Base-by-base conservation (phyloP, 2,113 vertebrate species). In the Perca flavescens region DNA sequence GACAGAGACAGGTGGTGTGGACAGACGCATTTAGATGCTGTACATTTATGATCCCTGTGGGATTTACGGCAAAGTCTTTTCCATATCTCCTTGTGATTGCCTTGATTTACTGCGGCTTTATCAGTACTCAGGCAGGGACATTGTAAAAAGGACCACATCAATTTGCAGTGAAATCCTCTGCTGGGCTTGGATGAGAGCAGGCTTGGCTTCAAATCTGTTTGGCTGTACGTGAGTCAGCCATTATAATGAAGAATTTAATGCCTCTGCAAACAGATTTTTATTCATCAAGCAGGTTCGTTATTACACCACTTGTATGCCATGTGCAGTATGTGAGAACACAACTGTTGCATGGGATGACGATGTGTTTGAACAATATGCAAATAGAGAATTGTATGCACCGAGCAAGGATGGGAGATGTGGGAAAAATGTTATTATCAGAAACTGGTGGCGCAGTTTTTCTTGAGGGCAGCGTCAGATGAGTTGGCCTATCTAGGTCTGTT, bases 21-120 rank as follows among this genome's bases (percentile, higher is more conserved):
- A 86, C 81, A 62, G 77, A 87, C 43, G 56, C 80, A 77, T 89
- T 89, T 78, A 86, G 74, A 90, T 72, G 87, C 86, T 68, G 70
- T 84, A 73, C 86, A 66, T 92, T 92, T 91, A 88, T 82, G 90
- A 88, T 91, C 74, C 82, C 31, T 2, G 61, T 12, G 75, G 89
- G 88, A 89, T 93, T 94, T 93, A 91, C 71, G 9, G 83, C 87
- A 80, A 80, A 88, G 74, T 87, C 84, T 74, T 66, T 60, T 69
- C 63, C 84, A 77, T 79, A 88, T 84, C 85, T 92, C 19, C 54
- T 70, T 88, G 83, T 92, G 89, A 91, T 92, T 91, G 91, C 85
- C 80, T 82, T 92, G 92, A 93, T 92, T 89, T 95, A 93, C 91
- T 73, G 56, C 63, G 63, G 90, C 88, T 92, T 84, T 84, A 77